phyloP scores from a whole-genome alignment of 2,113 vertebrate species.

The Thymallus thymallus region DNA sequence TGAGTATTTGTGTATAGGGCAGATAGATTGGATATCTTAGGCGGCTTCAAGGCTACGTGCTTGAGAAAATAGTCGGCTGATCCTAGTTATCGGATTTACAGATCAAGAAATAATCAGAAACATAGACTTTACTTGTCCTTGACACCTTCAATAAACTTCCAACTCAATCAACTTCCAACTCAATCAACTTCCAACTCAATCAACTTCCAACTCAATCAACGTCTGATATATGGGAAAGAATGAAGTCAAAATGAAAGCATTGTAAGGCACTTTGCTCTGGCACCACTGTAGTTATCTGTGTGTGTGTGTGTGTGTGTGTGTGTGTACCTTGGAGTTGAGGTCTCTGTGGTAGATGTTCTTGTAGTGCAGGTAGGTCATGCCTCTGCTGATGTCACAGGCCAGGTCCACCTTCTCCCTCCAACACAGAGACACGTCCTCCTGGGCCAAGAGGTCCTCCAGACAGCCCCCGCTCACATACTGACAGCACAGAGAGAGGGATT shows the following conservation, averaged over 20 bases:
- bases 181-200: too few species aligned
- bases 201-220: too few species aligned
- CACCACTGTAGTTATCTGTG: background rate
- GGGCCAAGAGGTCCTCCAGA: conserved; percentile 74
- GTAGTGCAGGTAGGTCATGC: conserved; percentile 77
- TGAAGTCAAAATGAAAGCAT: too few species aligned
- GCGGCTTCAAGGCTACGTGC: background rate
- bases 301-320: too few species aligned
- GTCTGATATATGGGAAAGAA: too few species aligned
- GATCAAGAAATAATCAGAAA: background rate
- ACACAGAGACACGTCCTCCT: conserved; percentile 61
- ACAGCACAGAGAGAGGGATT: too few species aligned
- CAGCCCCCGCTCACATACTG: conserved; percentile 78
- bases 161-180: too few species aligned
- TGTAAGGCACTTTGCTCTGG: background rate
- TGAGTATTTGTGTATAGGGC: background rate
- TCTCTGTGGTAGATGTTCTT: conserved; percentile 80
- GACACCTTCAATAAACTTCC: background rate
- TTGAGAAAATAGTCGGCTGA: background rate
- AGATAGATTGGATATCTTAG: background rate
- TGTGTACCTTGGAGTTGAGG: conserved; percentile 77
- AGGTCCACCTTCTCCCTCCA: conserved; percentile 78
- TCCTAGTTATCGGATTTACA: background rate
- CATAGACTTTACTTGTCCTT: background rate
- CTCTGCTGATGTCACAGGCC: conserved; percentile 74